A percentile compares a stretch with the other conserved stretches of the same genome.
phyloP scores from a whole-genome alignment of 2,113 vertebrate species.

The Pogonocichla stellata region DNA sequence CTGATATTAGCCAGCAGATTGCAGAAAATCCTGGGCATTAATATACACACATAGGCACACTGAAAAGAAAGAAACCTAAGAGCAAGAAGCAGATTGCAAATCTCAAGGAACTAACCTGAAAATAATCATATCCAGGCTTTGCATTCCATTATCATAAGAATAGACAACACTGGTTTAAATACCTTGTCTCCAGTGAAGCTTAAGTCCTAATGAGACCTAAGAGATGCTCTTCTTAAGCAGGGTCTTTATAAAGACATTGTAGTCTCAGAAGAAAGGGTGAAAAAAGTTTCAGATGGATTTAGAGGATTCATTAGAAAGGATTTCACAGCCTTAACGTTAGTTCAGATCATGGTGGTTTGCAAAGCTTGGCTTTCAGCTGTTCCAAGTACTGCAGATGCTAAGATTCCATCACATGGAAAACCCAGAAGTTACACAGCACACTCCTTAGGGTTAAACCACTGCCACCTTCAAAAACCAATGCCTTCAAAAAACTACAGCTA shows the following conservation, averaged over 20 bases:
- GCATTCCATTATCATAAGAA: neutral
- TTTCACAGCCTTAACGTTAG: neutral
- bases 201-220: neutral
- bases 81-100: neutral
- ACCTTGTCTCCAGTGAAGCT: neutral
- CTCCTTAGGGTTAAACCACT: neutral
- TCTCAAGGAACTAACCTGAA: neutral
- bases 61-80: neutral
- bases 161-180: neutral
- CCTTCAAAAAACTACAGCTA: neutral
- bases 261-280: neutral
- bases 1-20: neutral
- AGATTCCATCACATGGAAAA: neutral
- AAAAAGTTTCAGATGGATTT: neutral
- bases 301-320: neutral
- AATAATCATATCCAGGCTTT: neutral
- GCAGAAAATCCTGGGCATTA: neutral
- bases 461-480: neutral
- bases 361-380: neutral
- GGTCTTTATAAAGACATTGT: neutral
- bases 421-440: accelerated
- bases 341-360: neutral
- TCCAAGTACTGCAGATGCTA: accelerated
- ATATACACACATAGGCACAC: neutral
- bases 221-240: neutral